Evolutionary conservation across 2,797 vertebrate species (phyloP).

Genomic region (Enteromius treurensis): DNA sequence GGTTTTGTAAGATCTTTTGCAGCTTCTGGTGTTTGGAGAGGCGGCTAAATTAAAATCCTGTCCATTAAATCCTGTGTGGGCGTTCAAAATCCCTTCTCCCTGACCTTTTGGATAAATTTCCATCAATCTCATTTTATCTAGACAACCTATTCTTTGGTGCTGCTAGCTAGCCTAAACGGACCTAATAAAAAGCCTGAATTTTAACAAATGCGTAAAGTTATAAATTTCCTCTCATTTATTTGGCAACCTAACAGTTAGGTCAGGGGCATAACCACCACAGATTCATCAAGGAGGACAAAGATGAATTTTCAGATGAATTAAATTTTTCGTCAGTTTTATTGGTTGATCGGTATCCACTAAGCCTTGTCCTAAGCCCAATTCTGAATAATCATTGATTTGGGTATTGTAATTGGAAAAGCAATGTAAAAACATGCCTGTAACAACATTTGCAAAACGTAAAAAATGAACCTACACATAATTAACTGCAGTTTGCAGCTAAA

Average conservation of each 20-base stretch:
- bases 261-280: neutral
- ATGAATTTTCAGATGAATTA: neutral
- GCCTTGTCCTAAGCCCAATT: neutral
- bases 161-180: conserved; percentile 83
- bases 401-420: neutral
- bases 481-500: neutral
- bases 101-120: conserved; percentile 89
- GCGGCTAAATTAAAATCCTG: conserved; percentile 91
- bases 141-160: conserved; percentile 78
- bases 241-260: conserved; percentile 61
- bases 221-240: conserved; percentile 68
- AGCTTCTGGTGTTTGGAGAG: conserved; percentile 77
- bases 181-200: conserved; percentile 85
- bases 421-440: neutral
- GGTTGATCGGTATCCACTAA: neutral
- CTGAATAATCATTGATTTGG: neutral
- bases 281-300: neutral
- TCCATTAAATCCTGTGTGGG: conserved; percentile 90
- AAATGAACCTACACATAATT: neutral
- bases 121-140: conserved; percentile 96
- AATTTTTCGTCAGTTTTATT: neutral
- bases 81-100: conserved; percentile 85
- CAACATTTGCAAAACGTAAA: neutral
- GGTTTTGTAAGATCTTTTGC: conserved; percentile 83
- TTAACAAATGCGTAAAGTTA: conserved; percentile 69